Evolutionary conservation across 2,888 invertebrate genomes (phyloP).

Genomic region (Merodon equestris): DNA sequence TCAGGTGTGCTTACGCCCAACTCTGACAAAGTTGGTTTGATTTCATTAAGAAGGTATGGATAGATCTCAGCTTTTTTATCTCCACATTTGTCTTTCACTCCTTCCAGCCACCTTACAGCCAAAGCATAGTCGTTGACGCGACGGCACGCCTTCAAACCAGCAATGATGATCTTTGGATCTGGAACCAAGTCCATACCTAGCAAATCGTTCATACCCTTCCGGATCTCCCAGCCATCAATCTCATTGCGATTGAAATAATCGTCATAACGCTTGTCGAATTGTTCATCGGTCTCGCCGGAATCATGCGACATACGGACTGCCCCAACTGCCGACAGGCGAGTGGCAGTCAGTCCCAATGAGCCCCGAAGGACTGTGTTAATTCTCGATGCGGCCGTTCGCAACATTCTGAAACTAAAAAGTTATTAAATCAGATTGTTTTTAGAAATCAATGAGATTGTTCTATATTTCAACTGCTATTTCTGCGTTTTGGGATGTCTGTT

Average conservation of each 20-base stretch:
- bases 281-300: conserved; percentile 87
- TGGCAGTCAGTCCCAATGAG: conserved; percentile 72
- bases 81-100: conserved; percentile 93
- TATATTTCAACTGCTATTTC: neutral
- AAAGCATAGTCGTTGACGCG: conserved; percentile 96
- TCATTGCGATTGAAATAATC: conserved; percentile 91
- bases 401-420: conserved; percentile 77
- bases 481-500: conserved; percentile 8
- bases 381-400: conserved; percentile 79
- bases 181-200: conserved; percentile 95
- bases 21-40: conserved; percentile 94
- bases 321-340: conserved; percentile 73
- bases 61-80: conserved; percentile 87
- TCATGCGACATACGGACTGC: conserved; percentile 78
- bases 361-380: conserved; percentile 77
- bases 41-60: conserved; percentile 93
- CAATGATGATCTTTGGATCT: conserved; percentile 92
- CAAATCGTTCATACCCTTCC: conserved; percentile 94
- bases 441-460: neutral
- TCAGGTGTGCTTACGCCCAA: conserved; percentile 96
- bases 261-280: conserved; percentile 91
- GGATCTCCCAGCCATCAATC: conserved; percentile 96
- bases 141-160: conserved; percentile 94
- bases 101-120: conserved; percentile 94
- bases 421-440: neutral